These are phyloP conservation scores for Drosophila littoralis DNA, from an alignment of 1,140 invertebrate species.

Conservation along the genomic window DNA sequence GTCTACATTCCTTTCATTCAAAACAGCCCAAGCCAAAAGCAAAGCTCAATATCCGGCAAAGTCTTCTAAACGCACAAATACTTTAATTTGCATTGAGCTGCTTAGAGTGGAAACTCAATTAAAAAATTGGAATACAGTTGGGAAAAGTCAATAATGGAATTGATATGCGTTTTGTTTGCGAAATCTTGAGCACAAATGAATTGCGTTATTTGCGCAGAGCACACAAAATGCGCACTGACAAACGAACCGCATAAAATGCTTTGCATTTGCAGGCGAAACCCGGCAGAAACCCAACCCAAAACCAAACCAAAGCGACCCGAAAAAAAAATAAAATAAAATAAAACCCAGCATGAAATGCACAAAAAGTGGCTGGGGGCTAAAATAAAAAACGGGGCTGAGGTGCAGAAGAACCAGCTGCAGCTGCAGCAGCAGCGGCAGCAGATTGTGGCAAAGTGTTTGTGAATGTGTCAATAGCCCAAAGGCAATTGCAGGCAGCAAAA, in stretches of 20 bases:
- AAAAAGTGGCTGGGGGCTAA: slow-evolving; percentile 26
- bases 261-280: slow-evolving; percentile 28
- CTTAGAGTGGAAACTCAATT: slow-evolving; percentile 8
- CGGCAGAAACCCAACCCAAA: not conserved
- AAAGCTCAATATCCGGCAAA: not conserved
- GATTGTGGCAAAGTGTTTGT: slow-evolving; percentile 68
- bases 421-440: slow-evolving; percentile 31
- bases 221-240: slow-evolving; percentile 40
- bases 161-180: slow-evolving; percentile 29
- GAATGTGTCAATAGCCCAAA: slow-evolving; percentile 69
- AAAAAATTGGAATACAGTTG: slow-evolving; percentile 12
- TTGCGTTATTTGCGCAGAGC: slow-evolving; percentile 47
- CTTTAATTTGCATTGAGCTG: not conserved
- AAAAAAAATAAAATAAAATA: slow-evolving; percentile 1
- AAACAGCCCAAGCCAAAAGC: not conserved
- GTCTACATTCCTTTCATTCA: too few species aligned
- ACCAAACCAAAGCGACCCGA: slow-evolving; percentile 1
- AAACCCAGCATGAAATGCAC: slow-evolving; percentile 37
- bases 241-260: slow-evolving; percentile 42
- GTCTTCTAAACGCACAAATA: not conserved
- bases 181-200: slow-evolving; percentile 45
- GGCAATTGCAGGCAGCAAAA: slow-evolving; percentile 56
- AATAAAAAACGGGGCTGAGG: slow-evolving; percentile 3
- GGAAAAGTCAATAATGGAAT: slow-evolving; percentile 19
- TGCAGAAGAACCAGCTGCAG: not conserved